Base-by-base conservation (phyloP, 2,888 invertebrate genomes). In the Acanthosepion pharaonis region DNA sequence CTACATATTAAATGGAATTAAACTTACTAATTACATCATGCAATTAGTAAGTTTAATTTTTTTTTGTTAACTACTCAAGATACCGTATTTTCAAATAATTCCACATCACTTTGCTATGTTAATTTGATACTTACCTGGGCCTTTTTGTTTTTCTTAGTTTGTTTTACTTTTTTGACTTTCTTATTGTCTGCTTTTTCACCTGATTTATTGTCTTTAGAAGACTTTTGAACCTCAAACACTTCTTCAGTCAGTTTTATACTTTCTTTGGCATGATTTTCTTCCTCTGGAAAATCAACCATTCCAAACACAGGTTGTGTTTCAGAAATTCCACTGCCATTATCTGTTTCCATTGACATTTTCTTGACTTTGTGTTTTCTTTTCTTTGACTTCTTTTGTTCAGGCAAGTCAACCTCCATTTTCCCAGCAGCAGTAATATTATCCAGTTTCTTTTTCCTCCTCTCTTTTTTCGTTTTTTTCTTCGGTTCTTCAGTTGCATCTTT, bases 211-310 rank as follows among this genome's bases (percentile, higher is more conserved):
- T 5, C 78, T 78, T 78, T 33, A n/a, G n/a, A 11, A 33, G 78
- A 11, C 5, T 78, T 59, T 59, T 3, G 59, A 20, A 59, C 23
- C 20, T 59, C 59, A 59, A 59, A 0, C 59, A 20, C 59, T 23
- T 23, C 55, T 59, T 59, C 59, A 20, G 59, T 5, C 4, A 23
- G 23, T 23, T 59, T 23, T 59, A 59, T 23, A 59, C 59, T 59
- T 59, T 20, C 23, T 20, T 20, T 59, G 20, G 3, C 78, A 78
- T n/a, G 0, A 33, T 33, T 78, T 78, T 78, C 78, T n/a, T 78
- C 78, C 78, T 78, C n/a, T n/a, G 78, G 78, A 78, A 78, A 78
- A 23, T 78, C 78, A 78, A 78, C 78, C 78, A 78, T 78, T 78
- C n/a, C 78, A 78, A 78, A 78, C 4, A 78, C 15, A 3, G 11